phyloP scores from a whole-genome alignment of 1,140 invertebrate genomes.

The Drosophila kepulauana region DNA sequence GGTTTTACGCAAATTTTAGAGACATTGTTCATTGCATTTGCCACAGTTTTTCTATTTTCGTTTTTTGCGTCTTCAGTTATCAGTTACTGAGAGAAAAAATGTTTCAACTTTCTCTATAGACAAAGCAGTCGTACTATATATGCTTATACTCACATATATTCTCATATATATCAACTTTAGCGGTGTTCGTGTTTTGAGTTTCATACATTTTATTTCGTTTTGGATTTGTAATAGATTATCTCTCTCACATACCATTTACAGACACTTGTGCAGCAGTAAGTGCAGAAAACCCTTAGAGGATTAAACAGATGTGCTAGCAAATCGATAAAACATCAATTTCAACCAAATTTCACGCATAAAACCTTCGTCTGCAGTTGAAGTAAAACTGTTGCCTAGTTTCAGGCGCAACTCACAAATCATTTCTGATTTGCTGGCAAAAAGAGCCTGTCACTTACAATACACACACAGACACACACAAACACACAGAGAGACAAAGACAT shows the following conservation, averaged over 20 bases:
- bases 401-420: slow-evolving; percentile 17
- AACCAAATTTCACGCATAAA: slow-evolving; percentile 7
- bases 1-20: slow-evolving; percentile 49
- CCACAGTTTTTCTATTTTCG: slow-evolving; percentile 3
- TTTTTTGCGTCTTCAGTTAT: slow-evolving; percentile 14
- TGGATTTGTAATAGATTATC: slow-evolving; percentile 24
- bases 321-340: slow-evolving; percentile 41
- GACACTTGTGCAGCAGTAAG: slow-evolving; percentile 14
- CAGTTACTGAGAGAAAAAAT: slow-evolving; percentile 7
- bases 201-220: slow-evolving; percentile 3
- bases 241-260: slow-evolving; percentile 7
- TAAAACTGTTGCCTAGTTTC: slow-evolving; percentile 41
- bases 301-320: slow-evolving; percentile 21
- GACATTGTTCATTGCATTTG: slow-evolving; percentile 40
- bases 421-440: slow-evolving; percentile 22
- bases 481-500: neutral
- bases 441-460: slow-evolving; percentile 3
- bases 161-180: slow-evolving; percentile 36
- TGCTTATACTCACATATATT: slow-evolving; percentile 36
- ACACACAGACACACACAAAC: neutral
- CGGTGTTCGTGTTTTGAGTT: slow-evolving; percentile 25
- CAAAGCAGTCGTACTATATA: slow-evolving; percentile 33
- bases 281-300: slow-evolving; percentile 17
- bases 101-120: slow-evolving; percentile 25
- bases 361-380: slow-evolving; percentile 2